These are phyloP conservation scores for Cistogaster globosa DNA, from an alignment of 2,888 invertebrate species.

Conservation along the genomic window DNA sequence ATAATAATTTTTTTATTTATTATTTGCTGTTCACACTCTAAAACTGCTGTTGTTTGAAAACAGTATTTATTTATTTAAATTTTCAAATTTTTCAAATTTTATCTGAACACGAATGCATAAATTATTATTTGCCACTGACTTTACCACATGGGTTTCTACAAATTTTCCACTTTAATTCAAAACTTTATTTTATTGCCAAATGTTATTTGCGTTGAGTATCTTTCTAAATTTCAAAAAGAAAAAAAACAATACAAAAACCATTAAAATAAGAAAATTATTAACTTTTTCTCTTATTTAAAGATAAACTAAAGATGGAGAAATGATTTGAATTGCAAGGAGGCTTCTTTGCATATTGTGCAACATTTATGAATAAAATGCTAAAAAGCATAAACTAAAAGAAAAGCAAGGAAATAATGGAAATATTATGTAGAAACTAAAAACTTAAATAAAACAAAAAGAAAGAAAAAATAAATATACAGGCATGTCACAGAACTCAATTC, in stretches of 20 bases:
- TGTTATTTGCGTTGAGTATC: slow-evolving; percentile 58
- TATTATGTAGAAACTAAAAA: neutral
- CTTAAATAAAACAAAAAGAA: slow-evolving; percentile 6
- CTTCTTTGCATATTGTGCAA: slow-evolving; percentile 2
- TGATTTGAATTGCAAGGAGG: slow-evolving; percentile 2
- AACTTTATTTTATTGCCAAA: slow-evolving; percentile 44
- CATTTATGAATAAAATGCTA: slow-evolving; percentile 23
- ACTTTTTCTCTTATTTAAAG: slow-evolving; percentile 22
- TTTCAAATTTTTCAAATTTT: slow-evolving; percentile 37
- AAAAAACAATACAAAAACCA: neutral
- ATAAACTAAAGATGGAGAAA: slow-evolving; percentile 21
- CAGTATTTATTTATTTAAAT: slow-evolving; percentile 46
- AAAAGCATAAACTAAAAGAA: slow-evolving; percentile 17
- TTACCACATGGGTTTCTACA: slow-evolving; percentile 24
- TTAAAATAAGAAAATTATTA: slow-evolving; percentile 37
- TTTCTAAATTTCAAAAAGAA: slow-evolving; percentile 41
- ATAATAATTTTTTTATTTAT: neutral
- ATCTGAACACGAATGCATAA: slow-evolving; percentile 35
- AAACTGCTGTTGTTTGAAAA: neutral
- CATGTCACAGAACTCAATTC: no score
- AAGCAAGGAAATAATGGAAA: slow-evolving; percentile 18
- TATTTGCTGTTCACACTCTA: neutral
- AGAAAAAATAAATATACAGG: no score
- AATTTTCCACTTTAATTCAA: slow-evolving; percentile 52
- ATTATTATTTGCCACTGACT: slow-evolving; percentile 29